Conservation (phyloP, 2,797 vertebrate genomes). For the Darevskia mixta region DNA sequence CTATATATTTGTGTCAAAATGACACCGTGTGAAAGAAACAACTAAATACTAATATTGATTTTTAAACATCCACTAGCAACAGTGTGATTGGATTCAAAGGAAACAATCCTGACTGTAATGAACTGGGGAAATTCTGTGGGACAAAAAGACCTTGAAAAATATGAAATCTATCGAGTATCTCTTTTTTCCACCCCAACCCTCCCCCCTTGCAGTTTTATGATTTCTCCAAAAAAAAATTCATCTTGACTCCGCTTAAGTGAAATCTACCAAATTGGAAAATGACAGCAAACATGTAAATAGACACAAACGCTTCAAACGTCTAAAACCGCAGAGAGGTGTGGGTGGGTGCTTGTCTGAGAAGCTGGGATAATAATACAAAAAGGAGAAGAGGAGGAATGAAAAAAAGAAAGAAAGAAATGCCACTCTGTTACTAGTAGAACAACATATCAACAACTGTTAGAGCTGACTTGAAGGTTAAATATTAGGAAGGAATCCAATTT, state of each 20-base stretch:
- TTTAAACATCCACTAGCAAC: neutral
- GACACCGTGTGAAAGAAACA: neutral
- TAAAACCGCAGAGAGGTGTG: slow-evolving; percentile 83
- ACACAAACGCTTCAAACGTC: slow-evolving; percentile 80
- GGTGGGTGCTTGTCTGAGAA: slow-evolving; percentile 57
- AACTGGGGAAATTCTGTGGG: slow-evolving; percentile 64
- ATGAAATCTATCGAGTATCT: slow-evolving; percentile 55
- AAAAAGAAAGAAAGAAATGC: slow-evolving; percentile 78
- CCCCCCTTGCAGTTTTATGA: slow-evolving; percentile 70
- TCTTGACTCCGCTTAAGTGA: slow-evolving; percentile 79
- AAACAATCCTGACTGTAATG: slow-evolving; percentile 61
- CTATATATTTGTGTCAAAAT: neutral
- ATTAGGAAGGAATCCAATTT: slow-evolving; percentile 99
- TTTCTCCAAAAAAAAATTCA: slow-evolving; percentile 80
- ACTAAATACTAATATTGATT: neutral
- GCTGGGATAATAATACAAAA: slow-evolving; percentile 51
- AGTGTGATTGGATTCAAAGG: neutral
- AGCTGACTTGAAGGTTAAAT: slow-evolving; percentile 99
- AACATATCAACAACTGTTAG: slow-evolving; percentile 96
- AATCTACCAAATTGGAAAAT: slow-evolving; percentile 69
- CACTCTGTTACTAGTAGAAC: slow-evolving; percentile 92
- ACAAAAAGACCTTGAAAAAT: slow-evolving; percentile 68
- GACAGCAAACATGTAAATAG: slow-evolving; percentile 76
- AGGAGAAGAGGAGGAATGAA: slow-evolving; percentile 1
- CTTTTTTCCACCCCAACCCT: slow-evolving; percentile 27